A percentile compares a stretch with the other conserved stretches of the same genome.
These are phyloP conservation scores for Chrysocyon brachyurus DNA, from an alignment of 2,797 vertebrate species.

Conservation along the genomic window DNA sequence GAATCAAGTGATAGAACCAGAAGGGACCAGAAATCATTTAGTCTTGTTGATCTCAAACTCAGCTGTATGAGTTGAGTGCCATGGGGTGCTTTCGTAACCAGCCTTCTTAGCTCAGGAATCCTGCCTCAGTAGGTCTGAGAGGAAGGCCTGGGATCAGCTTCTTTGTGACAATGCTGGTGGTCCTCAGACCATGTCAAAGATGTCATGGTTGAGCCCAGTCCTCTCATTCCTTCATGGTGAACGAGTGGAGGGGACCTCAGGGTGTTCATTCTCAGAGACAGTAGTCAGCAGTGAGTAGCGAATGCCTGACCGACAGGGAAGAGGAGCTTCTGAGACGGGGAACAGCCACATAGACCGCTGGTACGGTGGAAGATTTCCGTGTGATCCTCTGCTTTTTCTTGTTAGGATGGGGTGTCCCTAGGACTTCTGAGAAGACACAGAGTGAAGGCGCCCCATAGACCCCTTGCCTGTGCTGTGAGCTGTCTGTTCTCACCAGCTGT, in stretches of 20 bases:
- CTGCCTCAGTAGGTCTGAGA: background rate
- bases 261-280: background rate
- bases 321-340: background rate
- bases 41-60: background rate
- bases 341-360: background rate
- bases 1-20: background rate
- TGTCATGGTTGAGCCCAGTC: background rate
- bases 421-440: background rate
- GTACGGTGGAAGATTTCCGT: rapidly evolving
- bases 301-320: background rate
- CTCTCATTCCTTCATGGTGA: background rate
- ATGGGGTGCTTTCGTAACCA: background rate
- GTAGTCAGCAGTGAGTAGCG: background rate
- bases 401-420: background rate
- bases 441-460: background rate
- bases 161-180: too few species aligned
- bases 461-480: background rate
- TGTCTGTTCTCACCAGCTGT: background rate
- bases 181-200: background rate
- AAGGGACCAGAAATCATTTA: background rate
- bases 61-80: too few species aligned
- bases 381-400: background rate
- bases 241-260: background rate
- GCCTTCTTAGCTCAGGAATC: background rate
- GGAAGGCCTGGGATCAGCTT: background rate